A percentile compares a stretch with the other conserved stretches of the same genome.
Evolutionary conservation across 2,113 vertebrate species (phyloP).

Genomic region (Thermophis baileyi): DNA sequence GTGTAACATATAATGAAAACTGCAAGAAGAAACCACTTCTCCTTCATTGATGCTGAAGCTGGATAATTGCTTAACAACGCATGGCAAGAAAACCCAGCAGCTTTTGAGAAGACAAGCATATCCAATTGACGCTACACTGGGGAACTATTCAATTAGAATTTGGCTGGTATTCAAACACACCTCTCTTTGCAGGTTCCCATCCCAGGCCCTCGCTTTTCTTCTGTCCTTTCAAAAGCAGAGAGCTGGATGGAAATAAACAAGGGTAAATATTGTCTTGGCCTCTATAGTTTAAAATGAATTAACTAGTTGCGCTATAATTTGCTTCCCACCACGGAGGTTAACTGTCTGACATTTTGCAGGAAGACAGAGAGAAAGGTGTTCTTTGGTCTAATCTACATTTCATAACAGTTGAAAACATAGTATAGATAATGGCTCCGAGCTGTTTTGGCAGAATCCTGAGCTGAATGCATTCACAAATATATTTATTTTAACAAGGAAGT

Average conservation of each 20-base stretch:
- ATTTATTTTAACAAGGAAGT: not conserved
- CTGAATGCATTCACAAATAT: not conserved
- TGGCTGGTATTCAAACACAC: not conserved
- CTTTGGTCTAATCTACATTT: not conserved
- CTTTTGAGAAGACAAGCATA: slow-evolving; percentile 15
- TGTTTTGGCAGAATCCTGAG: not conserved
- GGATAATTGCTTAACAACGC: slow-evolving; percentile 22
- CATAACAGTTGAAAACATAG: not conserved
- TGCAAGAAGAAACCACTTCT: not conserved
- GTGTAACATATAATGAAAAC: not conserved
- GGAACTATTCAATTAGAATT: not conserved
- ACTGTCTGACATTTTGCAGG: not conserved
- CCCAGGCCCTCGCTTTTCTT: not conserved
- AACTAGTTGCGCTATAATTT: slow-evolving; percentile 25
- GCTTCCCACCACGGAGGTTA: slow-evolving; percentile 11
- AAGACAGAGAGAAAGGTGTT: not conserved
- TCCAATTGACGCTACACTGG: not conserved
- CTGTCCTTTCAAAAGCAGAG: not conserved
- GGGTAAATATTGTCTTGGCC: slow-evolving; percentile 17
- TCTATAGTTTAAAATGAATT: slow-evolving; percentile 5
- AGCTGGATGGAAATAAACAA: rapidly evolving
- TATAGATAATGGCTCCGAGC: not conserved
- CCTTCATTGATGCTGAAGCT: not conserved
- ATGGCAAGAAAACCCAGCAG: not conserved
- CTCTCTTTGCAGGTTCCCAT: not conserved